Evolutionary conservation across 92 coral and sea anemone genomes (phyloP), one percentile per base, ranked within the genome.

Genomic region (Chrysogorgia sp.): DNA sequence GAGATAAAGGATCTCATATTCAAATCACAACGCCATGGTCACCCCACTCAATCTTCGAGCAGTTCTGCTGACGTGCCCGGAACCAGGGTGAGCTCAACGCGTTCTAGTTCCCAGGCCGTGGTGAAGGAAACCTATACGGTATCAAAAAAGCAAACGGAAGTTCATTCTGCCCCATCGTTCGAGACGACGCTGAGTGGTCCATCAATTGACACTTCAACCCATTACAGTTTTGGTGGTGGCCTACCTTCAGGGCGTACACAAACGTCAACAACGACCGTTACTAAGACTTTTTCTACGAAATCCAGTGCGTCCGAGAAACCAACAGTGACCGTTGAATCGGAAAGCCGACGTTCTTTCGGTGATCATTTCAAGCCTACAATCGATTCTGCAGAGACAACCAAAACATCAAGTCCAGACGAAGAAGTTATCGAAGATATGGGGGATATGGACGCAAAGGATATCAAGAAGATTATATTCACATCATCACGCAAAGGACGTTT

Each of bases 401-500:
- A 48, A 71, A 57, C 55, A 15, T 49, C 41, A 22, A 22, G 31
- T 32, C 35, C 20, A 23, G 29, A 49, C 0, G 56, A 28, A 67
- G 62, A 53, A n/a, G 64, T 53, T 19, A n/a, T 72, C 31, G 65
- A 72, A 31, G 25, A 29, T 12, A 32, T 72, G 31, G n/a, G 55
- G 30, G 15, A 58, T 0, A 72, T 72, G 79, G 65, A 72, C 23
- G 43, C 79, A 1, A 17, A 26, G 17, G 79, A 72, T 29, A 72
- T 72, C 47, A 72, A 52, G 50, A 21, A 72, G 79, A 2, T 72
- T 5, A 72, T 72, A 19, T 72, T 72, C 35, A 29, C 79, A 8
- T 72, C 79, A 32, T 72, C 79, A n/a, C 63, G 79, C 13, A 53
- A 29, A 8, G 79, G 79, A 10, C 78, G 78, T 12, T 48, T 71